phyloP scores from a whole-genome alignment of 2,888 invertebrate species.

The Pantelozetes paolii region DNA sequence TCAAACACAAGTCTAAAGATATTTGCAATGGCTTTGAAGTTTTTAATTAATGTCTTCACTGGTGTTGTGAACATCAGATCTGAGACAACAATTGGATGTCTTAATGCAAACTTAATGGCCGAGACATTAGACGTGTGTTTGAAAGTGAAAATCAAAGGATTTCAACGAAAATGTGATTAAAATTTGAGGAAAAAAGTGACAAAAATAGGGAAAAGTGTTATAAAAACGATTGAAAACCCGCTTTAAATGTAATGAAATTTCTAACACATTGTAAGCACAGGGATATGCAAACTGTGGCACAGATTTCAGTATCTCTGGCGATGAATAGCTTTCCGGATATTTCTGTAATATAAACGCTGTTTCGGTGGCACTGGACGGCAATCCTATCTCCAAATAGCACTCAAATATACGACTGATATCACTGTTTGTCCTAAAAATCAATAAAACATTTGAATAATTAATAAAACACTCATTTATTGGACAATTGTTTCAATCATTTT shows the following conservation, averaged over 20 bases:
- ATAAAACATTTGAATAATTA: neutral
- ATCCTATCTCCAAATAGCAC: slow-evolving; percentile 35
- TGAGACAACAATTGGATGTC: too few relatives aligned
- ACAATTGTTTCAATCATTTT: neutral
- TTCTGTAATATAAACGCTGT: slow-evolving; percentile 48
- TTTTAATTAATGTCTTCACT: too few relatives aligned
- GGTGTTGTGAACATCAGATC: too few relatives aligned
- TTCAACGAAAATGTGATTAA: too few relatives aligned
- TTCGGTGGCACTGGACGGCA: slow-evolving; percentile 3
- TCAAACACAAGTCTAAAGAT: too few relatives aligned
- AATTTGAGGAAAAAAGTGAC: too few relatives aligned
- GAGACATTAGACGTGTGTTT: too few relatives aligned
- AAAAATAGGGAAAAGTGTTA: neutral
- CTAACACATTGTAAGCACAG: slow-evolving; percentile 44
- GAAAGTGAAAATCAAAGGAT: too few relatives aligned
- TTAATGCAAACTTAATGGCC: too few relatives aligned
- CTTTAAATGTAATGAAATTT: neutral
- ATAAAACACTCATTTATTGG: neutral
- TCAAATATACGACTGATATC: slow-evolving; percentile 30
- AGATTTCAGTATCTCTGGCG: slow-evolving; percentile 49
- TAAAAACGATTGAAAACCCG: neutral
- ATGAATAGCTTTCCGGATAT: slow-evolving; percentile 51
- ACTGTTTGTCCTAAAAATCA: slow-evolving; percentile 32
- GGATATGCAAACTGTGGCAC: slow-evolving; percentile 51
- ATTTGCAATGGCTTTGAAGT: too few relatives aligned